Base-by-base conservation (phyloP, 2,113 vertebrate genomes). In the Paraplagusia blochii region DNA sequence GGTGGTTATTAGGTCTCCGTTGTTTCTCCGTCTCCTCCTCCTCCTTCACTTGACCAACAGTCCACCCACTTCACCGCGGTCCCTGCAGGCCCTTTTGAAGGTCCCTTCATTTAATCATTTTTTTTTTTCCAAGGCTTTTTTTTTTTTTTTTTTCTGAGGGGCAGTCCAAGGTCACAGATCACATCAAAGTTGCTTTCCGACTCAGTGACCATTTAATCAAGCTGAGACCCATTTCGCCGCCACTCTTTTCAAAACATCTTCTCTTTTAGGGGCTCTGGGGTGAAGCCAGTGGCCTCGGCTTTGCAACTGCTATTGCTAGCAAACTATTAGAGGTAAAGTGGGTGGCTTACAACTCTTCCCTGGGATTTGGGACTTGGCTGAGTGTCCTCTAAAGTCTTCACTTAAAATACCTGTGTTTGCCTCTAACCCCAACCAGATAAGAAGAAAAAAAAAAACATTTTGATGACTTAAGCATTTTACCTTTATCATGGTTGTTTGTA, bases 131-230 rank as follows among this genome's bases (percentile, higher is more conserved):
- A 70, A 55, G n/a, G n/a, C n/a, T 90, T 91, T 85, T 86, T 79
- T 84, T 29, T 29, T 29, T 29, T 29, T 29, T 29, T 6, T 29
- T 29, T 29, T 29, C 22, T 6, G 22, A 29, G 22, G 82, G 76
- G 77, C 79, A 76, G 64, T 51, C 45, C 62, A 72, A 88, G 90
- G 88, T 91, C 91, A 91, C 89, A 92, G 91, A 93, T 93, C 92
- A 90, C 90, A 92, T 90, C 89, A 87, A 83, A 87, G 88, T 89
- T 89, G 90, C 93, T 92, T 94, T 93, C 91, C 89, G 88, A 93
- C 90, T 92, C 91, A 92, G 86, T 92, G 88, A 91, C 91, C 92
- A 88, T 93, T 93, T 94, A 93, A 93, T 94, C 92, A 93, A 93
- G 90, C 90, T 79, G 85, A 90, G 91, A 90, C 93, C 91, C 90